These are phyloP conservation scores for Euleptes europaea DNA, from an alignment of 2,113 vertebrate genomes.

Conservation along the genomic window DNA sequence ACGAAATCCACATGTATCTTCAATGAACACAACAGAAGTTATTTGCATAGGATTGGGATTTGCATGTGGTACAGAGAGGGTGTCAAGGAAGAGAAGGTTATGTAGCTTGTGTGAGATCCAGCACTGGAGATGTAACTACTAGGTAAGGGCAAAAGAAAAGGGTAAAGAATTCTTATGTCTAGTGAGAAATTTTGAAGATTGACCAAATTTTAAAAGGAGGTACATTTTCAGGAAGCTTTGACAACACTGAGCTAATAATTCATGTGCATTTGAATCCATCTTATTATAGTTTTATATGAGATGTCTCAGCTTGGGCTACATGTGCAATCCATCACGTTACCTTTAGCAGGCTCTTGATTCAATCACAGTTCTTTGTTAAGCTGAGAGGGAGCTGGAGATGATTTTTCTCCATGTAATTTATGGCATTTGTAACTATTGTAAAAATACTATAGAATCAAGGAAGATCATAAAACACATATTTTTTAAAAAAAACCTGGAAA, in stretches of 20 bases:
- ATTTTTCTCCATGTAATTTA: conserved; percentile 64
- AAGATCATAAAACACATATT: conserved; percentile 68
- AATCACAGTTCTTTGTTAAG: conserved; percentile 72
- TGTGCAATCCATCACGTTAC: conserved; percentile 66
- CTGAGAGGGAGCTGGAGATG: conserved; percentile 51
- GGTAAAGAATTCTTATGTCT: too few species aligned
- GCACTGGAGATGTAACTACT: too few species aligned
- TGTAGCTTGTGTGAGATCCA: too few species aligned
- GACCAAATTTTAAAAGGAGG: too few species aligned
- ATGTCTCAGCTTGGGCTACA: conserved; percentile 52
- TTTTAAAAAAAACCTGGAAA: conserved; percentile 27
- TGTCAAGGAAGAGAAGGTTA: too few species aligned
- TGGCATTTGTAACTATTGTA: conserved; percentile 71
- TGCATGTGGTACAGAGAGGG: too few species aligned
- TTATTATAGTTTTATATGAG: conserved; percentile 10
- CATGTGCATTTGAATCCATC: conserved; percentile 6
- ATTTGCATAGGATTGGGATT: too few species aligned
- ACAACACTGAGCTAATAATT: background rate
- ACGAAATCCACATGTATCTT: too few species aligned
- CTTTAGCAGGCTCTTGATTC: conserved; percentile 64
- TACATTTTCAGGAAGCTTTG: too few species aligned
- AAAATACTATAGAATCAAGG: conserved; percentile 72
- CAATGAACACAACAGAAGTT: background rate
- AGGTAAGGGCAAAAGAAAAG: too few species aligned
- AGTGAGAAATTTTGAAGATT: too few species aligned